Conservation (phyloP, 2,113 vertebrate genomes). For the Chaenogobius annularis region DNA sequence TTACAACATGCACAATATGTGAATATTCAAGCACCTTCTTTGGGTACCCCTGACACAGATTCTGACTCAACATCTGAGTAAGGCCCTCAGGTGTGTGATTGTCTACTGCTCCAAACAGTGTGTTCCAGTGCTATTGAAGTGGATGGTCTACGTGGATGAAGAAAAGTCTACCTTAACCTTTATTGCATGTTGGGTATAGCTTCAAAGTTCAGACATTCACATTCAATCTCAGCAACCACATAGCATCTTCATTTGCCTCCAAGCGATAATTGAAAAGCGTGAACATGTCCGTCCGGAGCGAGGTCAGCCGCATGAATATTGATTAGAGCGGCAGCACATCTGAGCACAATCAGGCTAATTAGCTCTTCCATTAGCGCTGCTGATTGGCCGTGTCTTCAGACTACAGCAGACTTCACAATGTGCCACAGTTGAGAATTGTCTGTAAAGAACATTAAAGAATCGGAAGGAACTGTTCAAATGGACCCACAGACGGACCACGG, state of each 20-base stretch:
- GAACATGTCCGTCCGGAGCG: constrained; percentile 16
- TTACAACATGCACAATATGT: background rate
- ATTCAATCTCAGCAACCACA: background rate
- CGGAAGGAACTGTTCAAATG: constrained; percentile 11
- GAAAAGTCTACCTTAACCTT: background rate
- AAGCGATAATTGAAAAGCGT: constrained; percentile 1
- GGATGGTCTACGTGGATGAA: background rate
- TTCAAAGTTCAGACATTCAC: background rate
- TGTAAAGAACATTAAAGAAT: constrained; percentile 18
- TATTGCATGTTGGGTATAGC: background rate
- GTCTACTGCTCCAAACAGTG: background rate
- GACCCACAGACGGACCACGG: constrained; percentile 6
- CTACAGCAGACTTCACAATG: constrained; percentile 7
- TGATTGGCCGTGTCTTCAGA: constrained; percentile 41
- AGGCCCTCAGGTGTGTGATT: background rate
- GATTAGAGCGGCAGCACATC: constrained; percentile 47
- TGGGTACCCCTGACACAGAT: too few relatives aligned
- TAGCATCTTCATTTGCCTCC: background rate
- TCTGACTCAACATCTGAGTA: background rate
- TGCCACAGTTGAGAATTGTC: background rate
- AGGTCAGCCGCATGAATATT: constrained; percentile 47
- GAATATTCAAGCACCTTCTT: too few relatives aligned
- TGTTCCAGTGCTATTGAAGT: background rate
- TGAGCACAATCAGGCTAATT: constrained; percentile 52
- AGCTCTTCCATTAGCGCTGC: constrained; percentile 28